A percentile compares a stretch with the other conserved stretches of the same genome.
These are phyloP conservation scores for Holothuria scabra DNA, from an alignment of 53 echinoderm and acorn worm genomes.

Conservation along the genomic window DNA sequence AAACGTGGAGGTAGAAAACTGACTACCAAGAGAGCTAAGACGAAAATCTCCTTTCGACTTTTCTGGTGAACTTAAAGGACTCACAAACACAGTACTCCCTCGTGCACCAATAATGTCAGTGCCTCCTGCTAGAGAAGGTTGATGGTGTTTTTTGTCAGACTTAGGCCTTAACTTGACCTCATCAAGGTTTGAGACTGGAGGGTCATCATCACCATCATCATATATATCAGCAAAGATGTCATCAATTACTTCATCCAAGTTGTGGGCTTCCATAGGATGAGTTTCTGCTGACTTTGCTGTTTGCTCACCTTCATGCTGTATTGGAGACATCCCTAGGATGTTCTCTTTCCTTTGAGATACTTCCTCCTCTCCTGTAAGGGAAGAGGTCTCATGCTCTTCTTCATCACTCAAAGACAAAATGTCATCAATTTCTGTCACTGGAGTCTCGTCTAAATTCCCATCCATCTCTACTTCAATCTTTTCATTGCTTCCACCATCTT, in stretches of 20 bases:
- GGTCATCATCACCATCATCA: background rate
- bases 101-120: too few relatives aligned
- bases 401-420: conserved; percentile 67
- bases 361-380: background rate
- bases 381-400: conserved; percentile 29
- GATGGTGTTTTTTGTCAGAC: too few relatives aligned
- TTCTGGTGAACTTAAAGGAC: conserved; percentile 43
- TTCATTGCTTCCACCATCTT: background rate
- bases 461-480: background rate
- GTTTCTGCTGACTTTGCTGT: too few relatives aligned
- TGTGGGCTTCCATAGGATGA: background rate
- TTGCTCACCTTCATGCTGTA: too few relatives aligned
- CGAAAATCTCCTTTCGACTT: conserved; percentile 33
- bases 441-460: conserved; percentile 51
- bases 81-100: conserved; percentile 22
- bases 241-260: background rate
- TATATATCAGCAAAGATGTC: conserved; percentile 24
- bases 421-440: conserved; percentile 96
- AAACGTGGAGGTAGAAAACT: conserved; percentile 30
- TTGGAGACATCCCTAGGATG: too few relatives aligned
- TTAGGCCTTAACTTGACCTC: background rate
- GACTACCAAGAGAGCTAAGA: conserved; percentile 8
- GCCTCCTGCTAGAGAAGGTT: too few relatives aligned
- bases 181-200: background rate
- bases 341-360: too few relatives aligned